A percentile compares a stretch with the other conserved stretches of the same genome.
Conservation (phyloP, 2,888 invertebrate species). For the Eupithecia tripunctaria region DNA sequence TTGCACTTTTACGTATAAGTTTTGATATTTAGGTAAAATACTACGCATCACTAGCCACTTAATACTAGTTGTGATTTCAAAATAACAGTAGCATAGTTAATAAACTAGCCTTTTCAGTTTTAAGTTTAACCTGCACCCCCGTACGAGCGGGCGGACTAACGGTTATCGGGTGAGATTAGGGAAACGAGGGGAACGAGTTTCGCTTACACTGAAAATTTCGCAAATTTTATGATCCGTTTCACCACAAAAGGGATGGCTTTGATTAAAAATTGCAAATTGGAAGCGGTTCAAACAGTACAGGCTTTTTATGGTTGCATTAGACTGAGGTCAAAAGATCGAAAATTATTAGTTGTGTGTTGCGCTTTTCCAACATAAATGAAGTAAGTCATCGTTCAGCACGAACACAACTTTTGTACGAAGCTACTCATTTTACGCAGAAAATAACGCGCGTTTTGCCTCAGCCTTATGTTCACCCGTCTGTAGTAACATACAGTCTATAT, state of each 20-base stretch:
- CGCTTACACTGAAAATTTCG: slow-evolving; percentile 8
- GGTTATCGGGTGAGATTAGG: slow-evolving; percentile 18
- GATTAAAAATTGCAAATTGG: slow-evolving; percentile 4
- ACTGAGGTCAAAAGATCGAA: background rate
- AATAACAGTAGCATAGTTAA: background rate
- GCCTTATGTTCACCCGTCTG: background rate
- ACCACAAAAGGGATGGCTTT: slow-evolving; percentile 2
- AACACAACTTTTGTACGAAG: background rate
- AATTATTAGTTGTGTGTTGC: background rate
- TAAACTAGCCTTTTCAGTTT: background rate
- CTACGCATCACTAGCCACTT: background rate
- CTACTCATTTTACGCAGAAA: background rate
- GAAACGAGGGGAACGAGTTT: slow-evolving; percentile 25
- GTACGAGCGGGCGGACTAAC: slow-evolving; percentile 11
- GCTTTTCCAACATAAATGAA: background rate
- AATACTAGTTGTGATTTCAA: background rate
- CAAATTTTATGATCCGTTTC: slow-evolving; percentile 16
- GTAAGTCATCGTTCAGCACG: background rate
- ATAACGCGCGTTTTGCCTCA: background rate
- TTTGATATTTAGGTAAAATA: background rate
- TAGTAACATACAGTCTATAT: background rate
- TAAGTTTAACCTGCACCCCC: background rate
- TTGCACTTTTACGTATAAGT: background rate
- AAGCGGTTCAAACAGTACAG: background rate
- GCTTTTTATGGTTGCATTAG: background rate